Base-by-base conservation (phyloP, 2,888 invertebrate genomes). In the Lapara coniferarum region DNA sequence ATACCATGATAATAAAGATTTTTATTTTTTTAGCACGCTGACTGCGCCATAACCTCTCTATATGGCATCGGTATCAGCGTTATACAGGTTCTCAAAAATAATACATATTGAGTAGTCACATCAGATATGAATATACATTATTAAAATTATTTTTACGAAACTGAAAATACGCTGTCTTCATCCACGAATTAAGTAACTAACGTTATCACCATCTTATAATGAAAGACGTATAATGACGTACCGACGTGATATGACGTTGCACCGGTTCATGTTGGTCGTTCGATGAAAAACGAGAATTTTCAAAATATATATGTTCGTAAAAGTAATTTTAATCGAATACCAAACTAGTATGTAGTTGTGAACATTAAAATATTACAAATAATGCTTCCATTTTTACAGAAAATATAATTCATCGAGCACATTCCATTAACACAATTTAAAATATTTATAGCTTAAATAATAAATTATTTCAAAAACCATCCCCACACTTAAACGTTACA, bases 381-480 rank as follows among this genome's bases (percentile, higher is more conserved):
- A 57, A 37, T 10, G 19, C 12, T 19, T 56, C 44, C 44, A 49
- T 19, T 19, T 49, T 19, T 13, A 63, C 10, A 63, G 7, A 63
- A 46, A 63, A 16, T 12, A 19, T 19, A 49, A 49, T 8, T 30
- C n/a, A 16, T 63, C 59, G 46, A 63, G 63, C 63, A 63, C 19
- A 6, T 63, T 46, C 19, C 12, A 63, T 14, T 13, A 16, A 63
- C 44, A 46, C 12, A 59, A 46, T 19, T 25, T 25, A 25, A 25
- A 37, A 49, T 63, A 49, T 63, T 19, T 16, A 46, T 46, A 59
- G n/a, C 59, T 59, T 63, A 63, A 59, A 59, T 13, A 46, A 63
- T 63, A 63, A 49, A 63, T 63, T 63, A 63, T 63, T 49, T 13
- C 6, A 49, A 63, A 63, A 63, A 63, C 63, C 63, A 63, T 63